Conservation (phyloP, 2,113 vertebrate species). For the Halcyon malimbica region DNA sequence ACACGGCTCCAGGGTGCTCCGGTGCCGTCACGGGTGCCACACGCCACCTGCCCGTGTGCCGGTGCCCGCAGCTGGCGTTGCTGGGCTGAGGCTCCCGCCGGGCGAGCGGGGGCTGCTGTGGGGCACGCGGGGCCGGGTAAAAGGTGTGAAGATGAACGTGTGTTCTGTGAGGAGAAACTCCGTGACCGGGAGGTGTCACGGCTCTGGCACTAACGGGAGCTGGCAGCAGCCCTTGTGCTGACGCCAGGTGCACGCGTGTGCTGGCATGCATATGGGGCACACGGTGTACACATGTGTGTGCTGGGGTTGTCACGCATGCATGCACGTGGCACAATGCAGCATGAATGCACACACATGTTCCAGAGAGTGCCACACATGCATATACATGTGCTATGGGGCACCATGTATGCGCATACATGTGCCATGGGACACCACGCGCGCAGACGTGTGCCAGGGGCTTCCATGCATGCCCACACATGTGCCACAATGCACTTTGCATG, state of each 20-base stretch:
- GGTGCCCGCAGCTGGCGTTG: not conserved
- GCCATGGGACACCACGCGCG: rapidly evolving
- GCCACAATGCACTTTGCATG: too few species aligned
- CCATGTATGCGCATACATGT: rapidly evolving
- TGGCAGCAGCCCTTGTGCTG: rapidly evolving
- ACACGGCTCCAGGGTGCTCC: rapidly evolving
- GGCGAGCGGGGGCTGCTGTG: rapidly evolving
- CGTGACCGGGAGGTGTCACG: not conserved
- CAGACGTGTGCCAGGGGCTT: not conserved
- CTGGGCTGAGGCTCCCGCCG: rapidly evolving
- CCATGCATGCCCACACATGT: not conserved
- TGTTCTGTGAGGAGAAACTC: not conserved
- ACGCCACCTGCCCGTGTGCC: rapidly evolving
- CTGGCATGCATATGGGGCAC: not conserved
- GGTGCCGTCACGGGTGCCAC: rapidly evolving
- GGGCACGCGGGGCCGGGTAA: rapidly evolving
- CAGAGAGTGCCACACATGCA: too few species aligned
- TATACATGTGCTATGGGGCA: not conserved
- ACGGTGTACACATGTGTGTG: not conserved
- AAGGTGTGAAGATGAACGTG: rapidly evolving
- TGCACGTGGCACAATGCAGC: not conserved
- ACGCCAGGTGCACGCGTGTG: rapidly evolving
- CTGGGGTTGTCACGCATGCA: not conserved
- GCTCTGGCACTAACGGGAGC: rapidly evolving
- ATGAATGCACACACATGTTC: not conserved